phyloP scores from a whole-genome alignment of 2,797 vertebrate genomes.

The Sebastes minor region DNA sequence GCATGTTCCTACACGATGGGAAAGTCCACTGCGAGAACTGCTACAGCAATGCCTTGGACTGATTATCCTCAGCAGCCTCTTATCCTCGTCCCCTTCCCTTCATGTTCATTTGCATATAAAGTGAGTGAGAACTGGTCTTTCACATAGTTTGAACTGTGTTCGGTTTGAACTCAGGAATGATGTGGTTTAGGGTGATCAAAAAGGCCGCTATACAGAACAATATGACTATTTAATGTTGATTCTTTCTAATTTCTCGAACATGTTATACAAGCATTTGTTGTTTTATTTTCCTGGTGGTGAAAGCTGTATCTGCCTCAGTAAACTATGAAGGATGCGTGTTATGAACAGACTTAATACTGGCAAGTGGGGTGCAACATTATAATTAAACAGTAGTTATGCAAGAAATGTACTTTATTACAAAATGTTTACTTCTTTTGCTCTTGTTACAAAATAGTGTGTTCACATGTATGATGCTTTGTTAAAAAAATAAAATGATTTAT shows the following conservation, averaged over 20 bases:
- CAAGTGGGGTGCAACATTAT: constrained; percentile 19
- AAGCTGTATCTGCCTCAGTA: constrained; percentile 45
- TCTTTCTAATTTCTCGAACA: constrained; percentile 18
- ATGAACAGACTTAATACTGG: constrained; percentile 31
- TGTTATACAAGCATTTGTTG: constrained; percentile 2
- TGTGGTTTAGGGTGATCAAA: constrained; percentile 38
- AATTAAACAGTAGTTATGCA: constrained; percentile 8
- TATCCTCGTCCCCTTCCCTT: constrained; percentile 27
- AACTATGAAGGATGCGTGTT: constrained; percentile 69
- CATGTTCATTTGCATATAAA: constrained; percentile 56
- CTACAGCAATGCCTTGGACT: constrained; percentile 89
- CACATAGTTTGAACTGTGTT: constrained; percentile 33
- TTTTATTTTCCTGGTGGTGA: constrained; percentile 27
- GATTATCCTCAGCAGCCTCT: constrained; percentile 59
- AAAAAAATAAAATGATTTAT: constrained; percentile 65
- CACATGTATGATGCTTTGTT: constrained; percentile 55
- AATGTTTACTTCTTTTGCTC: constrained; percentile 47
- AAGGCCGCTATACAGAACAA: constrained; percentile 12
- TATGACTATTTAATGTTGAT: constrained; percentile 32
- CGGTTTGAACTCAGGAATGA: constrained; percentile 16
- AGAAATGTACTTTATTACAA: constrained; percentile 38
- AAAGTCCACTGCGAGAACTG: constrained; percentile 93
- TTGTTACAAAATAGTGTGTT: constrained; percentile 62
- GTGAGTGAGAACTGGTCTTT: constrained; percentile 38
- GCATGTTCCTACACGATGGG: constrained; percentile 90